Percentiles rank a stretch among this genome's conserved stretches.
Conservation (phyloP, 2,113 vertebrate genomes). For the Calcarius ornatus region DNA sequence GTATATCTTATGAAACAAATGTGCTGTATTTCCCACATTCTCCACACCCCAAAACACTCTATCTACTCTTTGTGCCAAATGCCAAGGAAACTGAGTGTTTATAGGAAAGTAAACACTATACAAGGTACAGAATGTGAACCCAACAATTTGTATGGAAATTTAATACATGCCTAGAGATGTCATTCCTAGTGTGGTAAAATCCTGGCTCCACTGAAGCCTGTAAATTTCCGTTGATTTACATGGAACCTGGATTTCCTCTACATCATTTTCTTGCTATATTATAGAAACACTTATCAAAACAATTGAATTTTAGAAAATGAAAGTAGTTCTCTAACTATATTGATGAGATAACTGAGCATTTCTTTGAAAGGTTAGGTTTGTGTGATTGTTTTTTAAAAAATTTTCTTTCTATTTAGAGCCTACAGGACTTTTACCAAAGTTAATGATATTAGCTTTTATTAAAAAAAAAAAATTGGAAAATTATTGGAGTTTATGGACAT, state of each 20-base stretch:
- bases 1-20: not conserved
- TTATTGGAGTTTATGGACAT: not conserved
- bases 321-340: not conserved
- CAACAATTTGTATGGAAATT: conserved; percentile 25
- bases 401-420: not conserved
- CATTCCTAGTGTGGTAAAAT: not conserved
- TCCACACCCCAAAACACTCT: not conserved
- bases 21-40: not conserved
- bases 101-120: not conserved
- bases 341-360: not conserved
- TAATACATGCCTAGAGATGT: not conserved
- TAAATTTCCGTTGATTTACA: conserved; percentile 26
- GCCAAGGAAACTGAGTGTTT: not conserved
- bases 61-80: not conserved
- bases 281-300: not conserved
- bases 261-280: not conserved
- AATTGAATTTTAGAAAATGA: not conserved
- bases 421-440: not conserved
- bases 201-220: not conserved
- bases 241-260: not conserved
- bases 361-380: not conserved
- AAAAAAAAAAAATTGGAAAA: not conserved
- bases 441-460: not conserved
- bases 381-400: not conserved
- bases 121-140: not conserved